Evolutionary conservation across 2,888 invertebrate species (phyloP).

Genomic region (Griposia aprilina): DNA sequence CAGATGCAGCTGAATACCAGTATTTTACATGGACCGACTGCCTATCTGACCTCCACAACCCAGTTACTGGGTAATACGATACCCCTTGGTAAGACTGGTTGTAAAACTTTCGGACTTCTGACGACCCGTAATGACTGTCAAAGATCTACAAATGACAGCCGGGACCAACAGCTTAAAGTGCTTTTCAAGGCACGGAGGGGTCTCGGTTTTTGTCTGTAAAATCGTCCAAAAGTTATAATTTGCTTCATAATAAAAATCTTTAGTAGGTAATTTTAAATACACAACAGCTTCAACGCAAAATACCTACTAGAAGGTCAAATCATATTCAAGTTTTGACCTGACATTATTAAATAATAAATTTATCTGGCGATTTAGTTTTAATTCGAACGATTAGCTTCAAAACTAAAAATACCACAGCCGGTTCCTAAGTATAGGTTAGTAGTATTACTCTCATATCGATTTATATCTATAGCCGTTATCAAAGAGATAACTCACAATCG

Average conservation of each 20-base stretch:
- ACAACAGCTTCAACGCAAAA: not conserved
- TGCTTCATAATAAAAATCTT: not conserved
- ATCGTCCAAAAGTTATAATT: not conserved
- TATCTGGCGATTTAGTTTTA: slow-evolving; percentile 7
- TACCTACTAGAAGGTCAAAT: slow-evolving; percentile 10
- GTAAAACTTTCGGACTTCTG: too few species aligned
- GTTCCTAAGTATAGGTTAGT: slow-evolving; percentile 54
- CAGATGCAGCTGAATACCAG: too few species aligned
- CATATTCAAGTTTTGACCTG: slow-evolving; percentile 15
- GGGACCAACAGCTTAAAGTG: too few species aligned
- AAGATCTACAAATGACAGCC: too few species aligned
- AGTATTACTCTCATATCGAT: slow-evolving; percentile 60
- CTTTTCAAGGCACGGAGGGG: too few species aligned
- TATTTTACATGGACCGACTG: too few species aligned
- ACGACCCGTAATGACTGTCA: too few species aligned
- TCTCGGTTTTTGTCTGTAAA: too few species aligned
- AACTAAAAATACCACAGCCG: slow-evolving; percentile 26
- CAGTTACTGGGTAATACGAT: too few species aligned
- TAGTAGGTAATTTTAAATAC: not conserved
- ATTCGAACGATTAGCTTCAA: slow-evolving; percentile 10
- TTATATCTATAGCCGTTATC: slow-evolving; percentile 59
- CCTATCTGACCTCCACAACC: too few species aligned
- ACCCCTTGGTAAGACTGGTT: too few species aligned
- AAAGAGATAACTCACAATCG: slow-evolving; percentile 58
- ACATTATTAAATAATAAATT: slow-evolving; percentile 12